Evolutionary conservation across 1,140 invertebrate genomes (phyloP).

Genomic region (Pseudachorutes palmiensis): DNA sequence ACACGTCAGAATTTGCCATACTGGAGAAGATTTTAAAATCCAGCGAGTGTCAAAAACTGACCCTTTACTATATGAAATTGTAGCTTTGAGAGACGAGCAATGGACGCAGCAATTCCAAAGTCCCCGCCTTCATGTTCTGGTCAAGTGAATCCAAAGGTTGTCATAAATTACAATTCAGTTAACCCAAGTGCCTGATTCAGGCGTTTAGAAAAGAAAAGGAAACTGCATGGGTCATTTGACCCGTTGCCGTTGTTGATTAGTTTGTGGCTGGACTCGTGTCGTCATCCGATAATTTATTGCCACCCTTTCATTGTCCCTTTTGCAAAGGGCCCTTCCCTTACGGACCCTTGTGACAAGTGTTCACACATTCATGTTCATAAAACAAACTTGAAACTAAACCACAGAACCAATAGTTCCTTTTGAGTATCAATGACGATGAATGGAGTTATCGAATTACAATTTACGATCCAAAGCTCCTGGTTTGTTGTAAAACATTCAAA

Average conservation of each 20-base stretch:
- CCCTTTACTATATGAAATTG: no score
- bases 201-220: not conserved
- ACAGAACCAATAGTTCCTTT: no score
- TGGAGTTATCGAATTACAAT: no score
- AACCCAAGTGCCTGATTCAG: not conserved
- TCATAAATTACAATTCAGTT: not conserved
- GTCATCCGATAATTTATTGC: constrained; percentile 16
- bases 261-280: constrained; percentile 23
- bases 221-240: not conserved
- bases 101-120: no score
- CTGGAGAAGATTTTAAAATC: no score
- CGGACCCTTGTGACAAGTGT: not conserved
- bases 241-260: constrained; percentile 13
- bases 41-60: no score
- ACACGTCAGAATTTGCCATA: not conserved
- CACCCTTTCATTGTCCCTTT: not conserved
- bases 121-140: no score
- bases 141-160: not conserved
- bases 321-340: not conserved
- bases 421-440: no score
- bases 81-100: no score
- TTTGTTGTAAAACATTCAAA: no score
- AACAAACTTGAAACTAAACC: no score
- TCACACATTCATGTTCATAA: not conserved
- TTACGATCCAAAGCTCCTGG: no score